A percentile compares a stretch with the other conserved stretches of the same genome.
phyloP scores from a whole-genome alignment of 2,888 invertebrate species.

The Xanthia togata region DNA sequence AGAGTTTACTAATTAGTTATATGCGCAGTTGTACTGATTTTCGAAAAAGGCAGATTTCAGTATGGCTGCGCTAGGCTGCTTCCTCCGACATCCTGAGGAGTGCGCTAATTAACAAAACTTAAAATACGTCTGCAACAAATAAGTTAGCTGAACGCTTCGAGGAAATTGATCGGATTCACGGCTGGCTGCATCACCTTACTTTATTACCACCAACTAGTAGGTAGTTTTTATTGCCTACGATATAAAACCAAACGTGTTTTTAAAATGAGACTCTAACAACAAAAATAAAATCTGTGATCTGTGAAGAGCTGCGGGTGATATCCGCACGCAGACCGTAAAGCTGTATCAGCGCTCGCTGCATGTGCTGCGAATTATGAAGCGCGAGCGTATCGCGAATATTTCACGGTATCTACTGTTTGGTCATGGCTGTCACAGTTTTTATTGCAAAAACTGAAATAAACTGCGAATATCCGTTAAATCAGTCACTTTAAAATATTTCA shows the following conservation, averaged over 20 bases:
- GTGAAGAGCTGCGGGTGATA: too few relatives aligned
- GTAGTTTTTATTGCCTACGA: too few relatives aligned
- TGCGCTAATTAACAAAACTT: neutral
- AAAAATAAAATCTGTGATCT: neutral
- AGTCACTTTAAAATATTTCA: neutral
- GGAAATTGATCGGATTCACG: neutral
- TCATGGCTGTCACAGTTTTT: constrained; percentile 30
- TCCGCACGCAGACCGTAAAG: neutral
- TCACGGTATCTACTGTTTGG: constrained; percentile 20
- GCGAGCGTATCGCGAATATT: constrained; percentile 43
- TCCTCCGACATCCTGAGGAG: neutral
- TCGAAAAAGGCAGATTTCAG: neutral
- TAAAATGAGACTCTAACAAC: neutral
- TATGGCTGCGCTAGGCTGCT: neutral
- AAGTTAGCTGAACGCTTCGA: neutral
- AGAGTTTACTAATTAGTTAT: too few relatives aligned
- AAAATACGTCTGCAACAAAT: neutral
- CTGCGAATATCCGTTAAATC: neutral
- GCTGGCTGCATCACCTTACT: neutral
- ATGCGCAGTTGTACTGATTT: neutral
- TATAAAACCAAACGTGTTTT: neutral
- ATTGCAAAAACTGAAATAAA: neutral
- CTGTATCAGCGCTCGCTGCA: constrained; percentile 28
- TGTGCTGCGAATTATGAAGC: constrained; percentile 29
- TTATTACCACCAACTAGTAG: neutral